phyloP scores from a whole-genome alignment of 2,888 invertebrate species.

The Aphrophora alni region DNA sequence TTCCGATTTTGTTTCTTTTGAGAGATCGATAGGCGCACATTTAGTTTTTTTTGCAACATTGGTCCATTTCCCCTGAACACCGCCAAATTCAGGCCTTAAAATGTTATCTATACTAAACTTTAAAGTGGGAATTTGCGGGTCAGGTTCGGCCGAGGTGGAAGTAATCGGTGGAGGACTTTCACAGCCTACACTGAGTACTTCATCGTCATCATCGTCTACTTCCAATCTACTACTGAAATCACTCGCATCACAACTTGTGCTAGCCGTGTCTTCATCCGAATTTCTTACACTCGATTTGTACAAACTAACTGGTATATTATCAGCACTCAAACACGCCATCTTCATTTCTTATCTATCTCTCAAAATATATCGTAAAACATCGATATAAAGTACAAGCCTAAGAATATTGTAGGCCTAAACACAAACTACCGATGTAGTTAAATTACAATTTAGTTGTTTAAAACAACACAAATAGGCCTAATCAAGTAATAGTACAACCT shows the following conservation, averaged over 20 bases:
- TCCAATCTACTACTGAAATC: constrained; percentile 3
- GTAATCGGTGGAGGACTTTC: constrained; percentile 65
- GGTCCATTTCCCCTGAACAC: constrained; percentile 60
- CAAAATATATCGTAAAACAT: constrained; percentile 13
- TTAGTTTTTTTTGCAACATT: neutral
- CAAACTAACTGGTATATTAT: constrained; percentile 7
- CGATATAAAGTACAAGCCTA: neutral
- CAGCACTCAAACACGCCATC: constrained; percentile 11
- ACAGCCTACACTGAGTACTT: constrained; percentile 82
- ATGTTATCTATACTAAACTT: constrained; percentile 90
- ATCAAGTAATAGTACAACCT: neutral
- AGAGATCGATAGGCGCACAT: constrained; percentile 34
- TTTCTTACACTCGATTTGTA: neutral
- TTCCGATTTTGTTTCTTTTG: constrained; percentile 26
- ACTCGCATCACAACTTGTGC: constrained; percentile 25
- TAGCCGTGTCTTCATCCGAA: constrained; percentile 30
- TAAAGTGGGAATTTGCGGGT: constrained; percentile 50
- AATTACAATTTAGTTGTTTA: neutral
- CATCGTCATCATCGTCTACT: constrained; percentile 64
- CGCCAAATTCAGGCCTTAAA: constrained; percentile 83
- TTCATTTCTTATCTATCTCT: neutral
- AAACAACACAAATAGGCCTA: neutral
- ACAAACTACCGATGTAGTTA: neutral
- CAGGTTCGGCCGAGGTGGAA: constrained; percentile 41
- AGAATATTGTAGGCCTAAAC: neutral